These are phyloP conservation scores for Odontamblyopus lacepedii DNA, from an alignment of 2,797 vertebrate genomes.

Conservation along the genomic window DNA sequence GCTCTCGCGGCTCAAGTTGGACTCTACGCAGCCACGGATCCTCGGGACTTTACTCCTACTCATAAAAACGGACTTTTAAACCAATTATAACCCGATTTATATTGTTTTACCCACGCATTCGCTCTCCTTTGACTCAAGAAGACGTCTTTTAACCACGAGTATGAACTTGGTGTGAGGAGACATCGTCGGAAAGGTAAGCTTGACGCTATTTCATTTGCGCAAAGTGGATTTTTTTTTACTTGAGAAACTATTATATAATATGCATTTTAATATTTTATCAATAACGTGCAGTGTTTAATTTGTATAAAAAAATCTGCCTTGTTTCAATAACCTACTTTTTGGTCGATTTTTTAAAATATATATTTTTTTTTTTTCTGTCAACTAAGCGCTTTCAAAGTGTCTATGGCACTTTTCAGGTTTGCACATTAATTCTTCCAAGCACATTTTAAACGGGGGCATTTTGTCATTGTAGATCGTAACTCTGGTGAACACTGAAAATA, in stretches of 20 bases:
- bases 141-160: neutral
- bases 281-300: neutral
- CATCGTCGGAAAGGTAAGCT: constrained; percentile 51
- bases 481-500: neutral
- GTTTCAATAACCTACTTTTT: neutral
- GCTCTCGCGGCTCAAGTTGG: constrained; percentile 37
- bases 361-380: neutral
- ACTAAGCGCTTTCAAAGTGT: neutral
- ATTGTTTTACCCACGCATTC: neutral
- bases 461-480: neutral
- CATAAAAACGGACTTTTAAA: neutral
- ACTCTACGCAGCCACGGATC: constrained; percentile 18
- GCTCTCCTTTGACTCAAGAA: neutral
- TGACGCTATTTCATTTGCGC: neutral
- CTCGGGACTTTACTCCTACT: constrained; percentile 46
- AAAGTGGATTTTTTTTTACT: neutral
- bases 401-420: neutral
- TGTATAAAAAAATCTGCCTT: neutral
- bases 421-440: neutral
- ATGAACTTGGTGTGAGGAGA: constrained; percentile 48
- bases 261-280: too few relatives aligned
- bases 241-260: neutral
- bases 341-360: neutral
- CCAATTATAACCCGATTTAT: neutral
- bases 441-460: neutral